Conservation (phyloP, 2,888 invertebrate genomes). For the Pogonocherus hispidulus region DNA sequence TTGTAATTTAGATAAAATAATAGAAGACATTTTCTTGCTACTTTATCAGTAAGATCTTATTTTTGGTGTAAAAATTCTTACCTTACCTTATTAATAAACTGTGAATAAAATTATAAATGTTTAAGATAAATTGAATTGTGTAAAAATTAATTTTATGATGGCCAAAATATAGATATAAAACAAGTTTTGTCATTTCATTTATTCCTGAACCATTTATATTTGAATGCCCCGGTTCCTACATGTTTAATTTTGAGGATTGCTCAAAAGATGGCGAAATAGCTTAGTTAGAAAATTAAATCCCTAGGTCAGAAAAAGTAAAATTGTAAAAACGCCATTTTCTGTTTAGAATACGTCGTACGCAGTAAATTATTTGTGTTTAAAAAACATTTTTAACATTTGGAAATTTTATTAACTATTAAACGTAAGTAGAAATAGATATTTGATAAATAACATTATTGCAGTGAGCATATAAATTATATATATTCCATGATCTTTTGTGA, state of each 20-base stretch:
- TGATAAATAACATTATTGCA: not conserved
- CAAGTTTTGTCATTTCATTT: not conserved
- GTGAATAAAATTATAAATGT: slow-evolving; percentile 23
- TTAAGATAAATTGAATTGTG: slow-evolving; percentile 19
- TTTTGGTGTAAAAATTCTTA: slow-evolving; percentile 24
- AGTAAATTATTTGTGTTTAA: slow-evolving; percentile 55
- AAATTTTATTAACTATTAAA: slow-evolving; percentile 30
- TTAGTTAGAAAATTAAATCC: slow-evolving; percentile 12
- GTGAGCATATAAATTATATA: not conserved
- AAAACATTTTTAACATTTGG: slow-evolving; percentile 30
- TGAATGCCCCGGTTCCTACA: not conserved
- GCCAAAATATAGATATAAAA: slow-evolving; percentile 9
- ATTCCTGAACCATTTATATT: not conserved
- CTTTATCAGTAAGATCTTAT: slow-evolving; percentile 21
- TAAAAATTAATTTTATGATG: slow-evolving; percentile 11
- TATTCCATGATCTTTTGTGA: slow-evolving; percentile 25
- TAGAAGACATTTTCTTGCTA: not conserved
- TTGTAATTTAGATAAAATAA: slow-evolving; percentile 11
- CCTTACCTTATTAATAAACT: slow-evolving; percentile 10
- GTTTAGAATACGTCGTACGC: slow-evolving; percentile 55
- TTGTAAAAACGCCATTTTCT: slow-evolving; percentile 58
- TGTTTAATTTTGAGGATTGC: not conserved
- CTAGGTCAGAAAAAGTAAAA: slow-evolving; percentile 24
- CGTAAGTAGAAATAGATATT: slow-evolving; percentile 33
- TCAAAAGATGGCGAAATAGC: slow-evolving; percentile 6